Base-by-base conservation (phyloP, 2,113 vertebrate genomes). In the Lagopus leucura region DNA sequence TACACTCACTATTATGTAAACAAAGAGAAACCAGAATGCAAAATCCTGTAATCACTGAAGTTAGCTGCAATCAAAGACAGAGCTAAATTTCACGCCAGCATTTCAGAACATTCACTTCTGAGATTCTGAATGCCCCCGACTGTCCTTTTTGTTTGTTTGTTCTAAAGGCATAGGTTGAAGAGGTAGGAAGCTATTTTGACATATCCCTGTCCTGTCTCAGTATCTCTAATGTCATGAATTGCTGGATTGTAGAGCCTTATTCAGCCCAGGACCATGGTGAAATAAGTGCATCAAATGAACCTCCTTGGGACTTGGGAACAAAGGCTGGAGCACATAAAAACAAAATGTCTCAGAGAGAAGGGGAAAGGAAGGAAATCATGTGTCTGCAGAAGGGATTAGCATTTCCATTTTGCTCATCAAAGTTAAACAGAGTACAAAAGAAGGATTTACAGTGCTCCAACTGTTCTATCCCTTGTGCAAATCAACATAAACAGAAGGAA, bases 341-440 rank as follows among this genome's bases (percentile, higher is more conserved):
- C 77, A 96, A 96, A 93, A 93, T 57, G 57, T 45, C 52, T 93
- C 45, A 4, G 61, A 81, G 60, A 94, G 67, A 66, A 94, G 86
- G 81, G 81, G 84, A 93, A 89, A 95, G 89, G 88, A 96, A 95
- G 94, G 92, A 95, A 96, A 84, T 79, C 74, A 84, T 93, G 81
- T 89, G 89, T 79, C 94, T 92, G 48, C 86, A 93, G 77, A 95
- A 88, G 77, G 89, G 94, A 96, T 96, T 96, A 95, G 55, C 88
- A 92, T 94, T 92, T 96, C 86, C 74, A 96, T 95, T 96, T 93
- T 89, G 70, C 77, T 92, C 92, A 90, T 94, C 96, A 90, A 93
- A 96, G 92, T 92, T 86, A 94, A 94, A 86, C 92, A 93, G 88
- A 95, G 71, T 61, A 95, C 86, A 96, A 93, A 96, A 86, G 94